phyloP scores from a whole-genome alignment of 2,113 vertebrate genomes.

The Lasiurus cinereus region DNA sequence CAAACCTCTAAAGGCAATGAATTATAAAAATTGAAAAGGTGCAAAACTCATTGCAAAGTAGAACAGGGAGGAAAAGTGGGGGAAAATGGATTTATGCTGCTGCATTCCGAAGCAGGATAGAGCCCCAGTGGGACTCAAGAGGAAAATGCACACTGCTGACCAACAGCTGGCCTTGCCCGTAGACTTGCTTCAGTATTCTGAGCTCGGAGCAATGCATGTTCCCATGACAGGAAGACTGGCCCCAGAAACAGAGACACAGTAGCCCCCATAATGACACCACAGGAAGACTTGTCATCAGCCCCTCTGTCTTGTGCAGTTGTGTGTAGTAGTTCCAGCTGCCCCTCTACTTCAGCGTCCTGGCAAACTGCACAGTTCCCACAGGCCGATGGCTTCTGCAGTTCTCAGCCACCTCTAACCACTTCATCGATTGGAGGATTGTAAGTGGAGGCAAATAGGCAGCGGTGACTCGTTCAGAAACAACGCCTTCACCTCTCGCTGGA shows the following conservation, averaged over 20 bases:
- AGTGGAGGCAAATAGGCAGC: too few relatives aligned
- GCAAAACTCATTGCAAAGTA: not conserved
- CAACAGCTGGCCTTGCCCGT: not conserved
- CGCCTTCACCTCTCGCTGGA: not conserved
- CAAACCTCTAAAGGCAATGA: not conserved
- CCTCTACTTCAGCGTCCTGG: not conserved
- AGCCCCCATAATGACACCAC: rapidly evolving
- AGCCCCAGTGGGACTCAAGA: not conserved
- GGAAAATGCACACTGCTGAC: not conserved
- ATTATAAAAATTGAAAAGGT: not conserved
- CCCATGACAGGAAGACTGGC: not conserved
- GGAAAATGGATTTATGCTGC: not conserved
- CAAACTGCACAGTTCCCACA: not conserved
- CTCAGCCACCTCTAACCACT: not conserved
- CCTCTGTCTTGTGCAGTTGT: rapidly evolving
- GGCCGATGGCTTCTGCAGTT: not conserved
- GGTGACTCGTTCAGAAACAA: not conserved
- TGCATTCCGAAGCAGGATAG: not conserved
- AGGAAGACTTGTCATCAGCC: rapidly evolving
- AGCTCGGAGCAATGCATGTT: not conserved
- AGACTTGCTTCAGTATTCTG: not conserved
- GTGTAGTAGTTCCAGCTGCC: not conserved
- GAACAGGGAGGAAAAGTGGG: not conserved
- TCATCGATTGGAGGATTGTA: not conserved
- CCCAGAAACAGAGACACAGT: not conserved